These are phyloP conservation scores for Centroberyx gerrardi DNA, from an alignment of 2,797 vertebrate genomes.

Conservation along the genomic window DNA sequence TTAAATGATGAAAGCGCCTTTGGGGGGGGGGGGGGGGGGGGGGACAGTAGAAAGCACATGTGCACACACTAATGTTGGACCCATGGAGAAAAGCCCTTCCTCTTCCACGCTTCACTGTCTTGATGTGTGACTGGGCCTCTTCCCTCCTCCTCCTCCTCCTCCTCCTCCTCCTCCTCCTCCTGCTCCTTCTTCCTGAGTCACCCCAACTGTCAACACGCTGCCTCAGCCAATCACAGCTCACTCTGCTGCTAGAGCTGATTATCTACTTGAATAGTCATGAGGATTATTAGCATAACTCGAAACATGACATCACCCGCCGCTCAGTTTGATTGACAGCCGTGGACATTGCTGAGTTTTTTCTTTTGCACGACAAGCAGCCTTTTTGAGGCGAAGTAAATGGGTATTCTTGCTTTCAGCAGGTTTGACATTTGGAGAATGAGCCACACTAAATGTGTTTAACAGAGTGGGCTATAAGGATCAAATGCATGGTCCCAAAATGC, in stretches of 20 bases:
- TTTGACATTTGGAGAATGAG: background rate
- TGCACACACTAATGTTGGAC: background rate
- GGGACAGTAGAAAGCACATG: background rate
- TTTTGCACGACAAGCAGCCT: background rate
- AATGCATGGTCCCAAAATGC: background rate
- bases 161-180: background rate
- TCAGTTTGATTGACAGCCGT: constrained; percentile 25
- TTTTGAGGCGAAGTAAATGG: background rate
- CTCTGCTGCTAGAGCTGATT: constrained; percentile 53
- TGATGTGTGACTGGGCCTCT: constrained; percentile 22
- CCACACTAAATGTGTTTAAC: background rate
- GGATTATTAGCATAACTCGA: constrained; percentile 55
- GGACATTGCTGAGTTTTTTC: background rate
- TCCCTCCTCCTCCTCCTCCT: background rate
- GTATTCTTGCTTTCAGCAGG: background rate
- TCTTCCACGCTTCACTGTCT: constrained; percentile 35
- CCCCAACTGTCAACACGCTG: constrained; percentile 51
- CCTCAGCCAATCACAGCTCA: constrained; percentile 59
- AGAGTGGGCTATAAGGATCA: background rate
- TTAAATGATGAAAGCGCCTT: background rate
- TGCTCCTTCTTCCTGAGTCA: constrained; percentile 52
- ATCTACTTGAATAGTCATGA: constrained; percentile 70
- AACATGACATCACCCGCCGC: constrained; percentile 63
- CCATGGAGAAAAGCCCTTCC: constrained; percentile 22
- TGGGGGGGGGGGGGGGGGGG: too few species aligned